Base-by-base conservation (phyloP, 1,140 invertebrate genomes). In the Philopotamus ludificatus region DNA sequence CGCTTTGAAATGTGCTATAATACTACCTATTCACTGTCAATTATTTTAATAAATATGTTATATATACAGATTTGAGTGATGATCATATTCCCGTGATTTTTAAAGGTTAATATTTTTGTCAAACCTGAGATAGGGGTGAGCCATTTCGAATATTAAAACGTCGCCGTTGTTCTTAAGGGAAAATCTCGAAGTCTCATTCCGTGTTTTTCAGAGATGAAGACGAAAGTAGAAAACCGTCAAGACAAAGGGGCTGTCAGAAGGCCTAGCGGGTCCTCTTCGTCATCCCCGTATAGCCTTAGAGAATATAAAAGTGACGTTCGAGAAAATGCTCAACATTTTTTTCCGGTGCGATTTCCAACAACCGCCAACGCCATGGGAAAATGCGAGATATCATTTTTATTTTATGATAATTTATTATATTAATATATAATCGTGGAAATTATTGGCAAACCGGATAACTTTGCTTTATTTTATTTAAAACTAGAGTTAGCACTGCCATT, bases 271-370 rank as follows among this genome's bases (percentile, higher is more conserved):
- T 20, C 26, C 44, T 39, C 57, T 60, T 41, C 16, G 42, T 60
- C 57, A 60, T 60, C 41, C 44, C 44, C 8, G 18, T 20, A 16
- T 12, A 47, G 44, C 44, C 57, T 41, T 15, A 15, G 42, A 47
- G 57, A 60, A 47, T 60, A 47, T 60, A 60, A 60, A 60, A 60
- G 57, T 60, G 57, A 47, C 57, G 57, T 60, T 60, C 57, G 57
- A 25, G 44, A 60, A 60, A 60, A 60, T 60, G 57, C 41, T 23
- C 16, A 12, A 15, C 16, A 10, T 60, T 60, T 57, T 60, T 60
- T 60, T 60, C 41, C 57, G 57, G 57, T 45, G 25, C 18, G 54
- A 57, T 57, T 57, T 57, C 54, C 34, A 15, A 21, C 47, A 9
- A 21, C 18, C 8, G 54, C 28, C 23, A 57, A 57, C 23, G 4